Evolutionary conservation across 1,140 invertebrate genomes (phyloP).

Genomic region (Cyclargus thomasi): DNA sequence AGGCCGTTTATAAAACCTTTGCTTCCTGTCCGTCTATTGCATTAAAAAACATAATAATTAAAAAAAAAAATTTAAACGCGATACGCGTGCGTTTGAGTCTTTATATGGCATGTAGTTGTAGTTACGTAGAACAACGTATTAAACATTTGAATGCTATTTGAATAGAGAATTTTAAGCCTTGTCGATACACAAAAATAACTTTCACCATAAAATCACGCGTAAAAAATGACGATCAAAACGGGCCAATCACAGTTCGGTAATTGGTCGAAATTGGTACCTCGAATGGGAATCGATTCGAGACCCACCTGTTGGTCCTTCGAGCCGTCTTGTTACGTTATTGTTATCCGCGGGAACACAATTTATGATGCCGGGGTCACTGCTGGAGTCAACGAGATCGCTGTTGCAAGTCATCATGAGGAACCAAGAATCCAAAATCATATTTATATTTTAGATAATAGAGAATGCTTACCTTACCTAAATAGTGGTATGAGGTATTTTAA

Average conservation of each 20-base stretch:
- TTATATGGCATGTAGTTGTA: neutral
- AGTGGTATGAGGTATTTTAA: no score
- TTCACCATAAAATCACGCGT: neutral
- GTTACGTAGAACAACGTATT: neutral
- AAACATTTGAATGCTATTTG: no score
- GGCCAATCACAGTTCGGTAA: neutral
- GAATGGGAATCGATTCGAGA: constrained; percentile 28
- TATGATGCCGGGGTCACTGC: constrained; percentile 61
- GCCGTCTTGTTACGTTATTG: constrained; percentile 40
- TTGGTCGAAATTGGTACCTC: constrained; percentile 7
- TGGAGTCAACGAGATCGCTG: constrained; percentile 68
- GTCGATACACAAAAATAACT: neutral
- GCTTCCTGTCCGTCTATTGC: neutral
- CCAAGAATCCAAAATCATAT: constrained; percentile 37
- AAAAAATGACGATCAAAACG: neutral
- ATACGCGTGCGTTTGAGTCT: neutral
- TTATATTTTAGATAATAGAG: constrained; percentile 5
- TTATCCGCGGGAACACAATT: constrained; percentile 55
- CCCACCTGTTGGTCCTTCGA: constrained; percentile 37
- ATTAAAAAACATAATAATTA: neutral
- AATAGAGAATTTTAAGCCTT: no score
- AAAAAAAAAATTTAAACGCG: neutral
- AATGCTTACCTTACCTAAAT: neutral
- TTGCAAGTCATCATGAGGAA: constrained; percentile 67
- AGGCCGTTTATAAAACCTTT: constrained; percentile 1